A percentile compares a stretch with the other conserved stretches of the same genome.
Conservation (phyloP, 2,113 vertebrate species). For the Ictidomys tridecemlineatus region DNA sequence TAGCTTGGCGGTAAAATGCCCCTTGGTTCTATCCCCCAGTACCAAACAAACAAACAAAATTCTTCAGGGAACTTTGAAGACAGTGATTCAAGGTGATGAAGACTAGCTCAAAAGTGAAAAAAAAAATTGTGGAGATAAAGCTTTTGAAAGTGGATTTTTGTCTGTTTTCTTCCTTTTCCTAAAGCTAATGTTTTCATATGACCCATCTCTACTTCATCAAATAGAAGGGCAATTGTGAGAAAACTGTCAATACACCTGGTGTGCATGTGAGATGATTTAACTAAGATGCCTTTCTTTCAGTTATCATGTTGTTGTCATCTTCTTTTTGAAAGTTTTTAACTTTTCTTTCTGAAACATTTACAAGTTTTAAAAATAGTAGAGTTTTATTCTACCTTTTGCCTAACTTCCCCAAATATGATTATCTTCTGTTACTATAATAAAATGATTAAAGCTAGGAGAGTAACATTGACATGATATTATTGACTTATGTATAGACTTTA, state of each 20-base stretch:
- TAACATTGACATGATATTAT: background rate
- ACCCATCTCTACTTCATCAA: background rate
- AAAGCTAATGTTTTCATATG: background rate
- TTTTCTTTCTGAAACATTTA: constrained; percentile 24
- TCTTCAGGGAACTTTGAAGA: constrained; percentile 42
- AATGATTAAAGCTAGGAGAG: background rate
- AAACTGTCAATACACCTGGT: background rate
- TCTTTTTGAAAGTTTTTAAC: background rate
- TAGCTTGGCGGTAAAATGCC: no score
- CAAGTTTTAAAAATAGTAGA: background rate
- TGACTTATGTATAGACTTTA: background rate
- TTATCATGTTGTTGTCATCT: background rate
- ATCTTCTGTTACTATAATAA: background rate
- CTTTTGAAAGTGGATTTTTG: constrained; percentile 4
- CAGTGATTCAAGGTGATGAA: constrained; percentile 14
- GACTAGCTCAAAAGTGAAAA: constrained; percentile 38
- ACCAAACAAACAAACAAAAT: background rate
- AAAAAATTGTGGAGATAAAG: background rate
- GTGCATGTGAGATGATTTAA: background rate
- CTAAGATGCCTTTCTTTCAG: background rate
- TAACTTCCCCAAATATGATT: background rate
- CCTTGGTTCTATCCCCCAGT: no score
- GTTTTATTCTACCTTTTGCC: background rate
- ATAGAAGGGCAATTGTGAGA: background rate
- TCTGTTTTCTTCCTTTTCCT: background rate